Evolutionary conservation across 2,113 vertebrate genomes (phyloP), one percentile per base, ranked within the genome.

Genomic region (Lepus europaeus): DNA sequence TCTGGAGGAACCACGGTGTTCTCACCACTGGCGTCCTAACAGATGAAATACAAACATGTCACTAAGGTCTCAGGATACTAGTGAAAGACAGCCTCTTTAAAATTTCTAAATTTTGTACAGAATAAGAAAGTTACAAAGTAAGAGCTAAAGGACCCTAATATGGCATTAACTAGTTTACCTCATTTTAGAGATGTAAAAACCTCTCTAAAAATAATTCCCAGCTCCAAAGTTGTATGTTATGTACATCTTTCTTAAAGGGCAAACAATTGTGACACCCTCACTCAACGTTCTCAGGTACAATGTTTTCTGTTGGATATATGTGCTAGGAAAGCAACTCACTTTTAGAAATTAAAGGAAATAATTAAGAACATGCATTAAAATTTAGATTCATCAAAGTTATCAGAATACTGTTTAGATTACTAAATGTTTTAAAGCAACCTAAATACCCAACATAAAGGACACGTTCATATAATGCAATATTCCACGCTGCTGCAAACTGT

Each of bases 1-100:
- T 99, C 99, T 36, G 99, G 99, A 96, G 99, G 99, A 45, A 99
- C 98, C 49, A 99, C 99, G 0, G 98, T 98, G 68, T 98, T 99
- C 96, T 99, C 99, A 39, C 99, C 95, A 63, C 98, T 97, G 22
- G 98, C 97, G 69, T 99, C 99, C 99, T 99, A 70, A 61, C 0
- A 96, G 39, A 87, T 69, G 93, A 74, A 63, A 31, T 9, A 96
- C 1, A 95, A 93, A 95, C 33, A 72, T 6, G 87, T 27, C 11
- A 63, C 49, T 49, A 72, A 90, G 51, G 70, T 88, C 83, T 95
- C 39, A 61, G 33, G 63, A 80, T 69, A 33, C 9, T 78, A 36
- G 5, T 86, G 5, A 87, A 63, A 87, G 16, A 83, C 53, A 87
- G 16, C 11, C 22, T 85, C 78, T 90, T 73, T 66, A 90, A 83